These are phyloP conservation scores for Mugil cephalus DNA, from an alignment of 2,113 vertebrate genomes.

Conservation along the genomic window DNA sequence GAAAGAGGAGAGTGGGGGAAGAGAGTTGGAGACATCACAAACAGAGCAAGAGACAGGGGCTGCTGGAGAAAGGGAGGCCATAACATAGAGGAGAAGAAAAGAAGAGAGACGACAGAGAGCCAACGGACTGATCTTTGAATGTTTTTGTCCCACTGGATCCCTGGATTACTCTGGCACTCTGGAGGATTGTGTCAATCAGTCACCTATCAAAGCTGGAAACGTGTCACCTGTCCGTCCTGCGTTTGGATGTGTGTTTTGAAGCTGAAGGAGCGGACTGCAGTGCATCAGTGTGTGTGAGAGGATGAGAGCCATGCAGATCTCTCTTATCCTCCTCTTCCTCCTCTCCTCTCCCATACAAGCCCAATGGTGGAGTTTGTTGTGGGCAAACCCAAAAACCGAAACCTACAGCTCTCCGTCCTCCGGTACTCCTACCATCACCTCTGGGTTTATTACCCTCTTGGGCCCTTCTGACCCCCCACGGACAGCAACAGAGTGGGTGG, in stretches of 20 bases:
- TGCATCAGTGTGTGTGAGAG: slow-evolving; percentile 7
- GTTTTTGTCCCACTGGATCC: slow-evolving; percentile 2
- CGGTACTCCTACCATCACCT: slow-evolving; percentile 6
- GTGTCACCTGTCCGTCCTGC: not conserved
- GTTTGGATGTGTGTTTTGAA: slow-evolving; percentile 27
- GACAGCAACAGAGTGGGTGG: slow-evolving; percentile 10
- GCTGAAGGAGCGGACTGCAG: not conserved
- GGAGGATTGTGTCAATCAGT: slow-evolving; percentile 14
- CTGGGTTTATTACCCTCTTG: slow-evolving; percentile 22
- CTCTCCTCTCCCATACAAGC: slow-evolving; percentile 47
- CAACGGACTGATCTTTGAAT: not conserved
- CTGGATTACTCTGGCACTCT: slow-evolving; percentile 11
- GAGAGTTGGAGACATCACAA: slow-evolving; percentile 49
- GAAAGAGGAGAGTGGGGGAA: slow-evolving; percentile 30
- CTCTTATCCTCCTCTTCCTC: slow-evolving; percentile 57
- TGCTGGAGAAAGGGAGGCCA: slow-evolving; percentile 19
- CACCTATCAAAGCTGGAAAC: slow-evolving; percentile 9
- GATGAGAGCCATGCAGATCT: slow-evolving; percentile 65
- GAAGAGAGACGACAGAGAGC: not conserved
- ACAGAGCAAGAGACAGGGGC: slow-evolving; percentile 31
- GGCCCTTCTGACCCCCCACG: not conserved
- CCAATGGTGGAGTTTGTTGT: slow-evolving; percentile 79
- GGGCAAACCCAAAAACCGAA: slow-evolving; percentile 44
- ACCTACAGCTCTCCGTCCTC: slow-evolving; percentile 21
- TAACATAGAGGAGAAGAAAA: slow-evolving; percentile 18